Base-by-base conservation (phyloP, 2,888 invertebrate species). In the Tinea trinotella region DNA sequence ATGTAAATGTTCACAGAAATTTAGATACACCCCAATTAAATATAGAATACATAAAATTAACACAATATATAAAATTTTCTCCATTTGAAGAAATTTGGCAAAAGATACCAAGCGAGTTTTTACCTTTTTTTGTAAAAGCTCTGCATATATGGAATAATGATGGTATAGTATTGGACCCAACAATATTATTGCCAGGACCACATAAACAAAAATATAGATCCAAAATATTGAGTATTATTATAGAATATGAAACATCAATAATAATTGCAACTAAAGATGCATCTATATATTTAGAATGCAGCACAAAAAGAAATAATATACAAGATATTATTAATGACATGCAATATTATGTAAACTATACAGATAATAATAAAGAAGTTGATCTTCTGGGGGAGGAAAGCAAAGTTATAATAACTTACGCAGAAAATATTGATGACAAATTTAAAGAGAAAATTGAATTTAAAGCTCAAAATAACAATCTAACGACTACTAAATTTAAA, bases 71-170 rank as follows among this genome's bases (percentile, higher is more conserved):
- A 62, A 65, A 77, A 58, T 62, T 66, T 53, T 81, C 84, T 6
- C 80, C 82, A 2, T 52, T 84, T 24, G 66, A 60, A 56, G 72
- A 74, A 52, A 56, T 67, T 60, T 83, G 81, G 79, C 68, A 63
- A 54, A 59, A 61, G 30, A 57, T 84, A 13, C 74, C 82, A 2
- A 48, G 62, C 20, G 63, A 76, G 48, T 68, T 76, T 6, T 62
- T 76, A 54, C 68, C 69, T 36, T 82, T 84, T 62, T 61, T 84
- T 53, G 63, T 71, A 5, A 67, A 79, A 56, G 70, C 76, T 55
- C 57, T 79, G 56, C 70, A 81, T 7, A 65, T 85, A 60, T 85
- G 84, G 85, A 72, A 85, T 48, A 77, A 73, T 60, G 83, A 83
- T 36, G 85, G 85, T 1, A 69, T 85, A 54, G 72, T 76, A 35